Base-by-base conservation (phyloP, 1,140 invertebrate genomes). In the Neodiprion pinetum region DNA sequence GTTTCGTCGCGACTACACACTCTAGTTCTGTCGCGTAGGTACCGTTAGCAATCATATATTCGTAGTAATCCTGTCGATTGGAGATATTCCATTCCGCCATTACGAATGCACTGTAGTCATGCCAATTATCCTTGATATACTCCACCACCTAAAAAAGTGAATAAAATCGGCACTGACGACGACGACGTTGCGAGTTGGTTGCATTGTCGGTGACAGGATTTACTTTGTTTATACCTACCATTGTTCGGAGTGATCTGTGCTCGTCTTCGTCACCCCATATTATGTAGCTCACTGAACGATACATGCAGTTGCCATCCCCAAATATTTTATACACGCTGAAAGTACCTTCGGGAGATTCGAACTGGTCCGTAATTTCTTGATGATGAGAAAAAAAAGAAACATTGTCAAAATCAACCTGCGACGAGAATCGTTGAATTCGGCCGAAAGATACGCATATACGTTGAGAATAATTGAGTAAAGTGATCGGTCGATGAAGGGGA, bases 251-350 rank as follows among this genome's bases (percentile, higher is more conserved):
- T 4, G 77, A 77, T 70, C 76, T 81, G 67, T 86, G 83, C 49
- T 82, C 79, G n/a, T 79, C 78, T 68, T 86, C 85, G 48, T 83
- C 84, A 53, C 74, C 80, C 85, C 85, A 86, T 40, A 86, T 70
- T 53, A 86, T 80, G 67, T 80, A 86, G 47, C 85, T 86, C 72
- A 86, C 76, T 40, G 85, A 84, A 23, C 85, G 82, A 71, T 85
- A 86, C 84, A 83, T 84, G 75, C 85, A 86, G 76, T 86, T 86
- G 21, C 84, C 85, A 81, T 86, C 84, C n/a, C 84, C 85, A 50
- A 80, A 84, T 77, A 86, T 84, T 71, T 83, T 83, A 50, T 80
- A 83, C 80, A 86, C 80, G 79, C 77, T 79, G 74, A 85, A 86
- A 78, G 82, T 81, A 76, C 81, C 80, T 72, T 83, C 82, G 17